Evolutionary conservation across 2,888 invertebrate genomes (phyloP).

Genomic region (Orchesella flavescens): DNA sequence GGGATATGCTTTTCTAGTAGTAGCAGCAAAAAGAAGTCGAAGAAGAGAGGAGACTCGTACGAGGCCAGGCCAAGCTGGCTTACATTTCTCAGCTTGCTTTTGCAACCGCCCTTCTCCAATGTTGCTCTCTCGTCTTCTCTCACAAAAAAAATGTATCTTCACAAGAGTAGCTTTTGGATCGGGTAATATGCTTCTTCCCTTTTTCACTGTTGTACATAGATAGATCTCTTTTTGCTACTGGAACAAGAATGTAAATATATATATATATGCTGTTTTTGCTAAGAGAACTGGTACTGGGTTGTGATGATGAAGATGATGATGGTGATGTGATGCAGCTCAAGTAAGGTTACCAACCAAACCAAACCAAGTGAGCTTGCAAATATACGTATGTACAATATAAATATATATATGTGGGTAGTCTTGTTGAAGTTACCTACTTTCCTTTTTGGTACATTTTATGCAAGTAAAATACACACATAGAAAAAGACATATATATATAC

Average conservation of each 20-base stretch:
- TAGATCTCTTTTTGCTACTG: neutral
- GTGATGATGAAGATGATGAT: slow-evolving; percentile 42
- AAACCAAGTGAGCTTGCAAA: too few relatives aligned
- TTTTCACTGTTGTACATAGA: neutral
- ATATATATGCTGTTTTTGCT: too few relatives aligned
- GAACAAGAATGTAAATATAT: too few relatives aligned
- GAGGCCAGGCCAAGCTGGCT: neutral
- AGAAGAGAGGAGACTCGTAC: neutral
- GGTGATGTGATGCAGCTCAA: slow-evolving; percentile 32
- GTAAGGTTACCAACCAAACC: too few relatives aligned
- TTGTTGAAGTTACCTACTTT: slow-evolving; percentile 35
- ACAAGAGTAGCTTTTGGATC: neutral
- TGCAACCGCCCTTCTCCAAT: too few relatives aligned
- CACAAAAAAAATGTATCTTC: neutral
- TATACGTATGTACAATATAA: neutral
- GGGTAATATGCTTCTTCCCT: neutral
- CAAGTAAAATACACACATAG: neutral
- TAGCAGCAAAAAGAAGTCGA: neutral
- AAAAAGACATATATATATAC: neutral
- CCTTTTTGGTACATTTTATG: neutral
- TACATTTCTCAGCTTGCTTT: neutral
- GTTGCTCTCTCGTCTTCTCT: neutral
- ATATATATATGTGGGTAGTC: neutral
- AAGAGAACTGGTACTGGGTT: neutral
- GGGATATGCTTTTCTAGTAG: neutral